phyloP scores from a whole-genome alignment of 1,140 invertebrate genomes.

The Linepithema humile region DNA sequence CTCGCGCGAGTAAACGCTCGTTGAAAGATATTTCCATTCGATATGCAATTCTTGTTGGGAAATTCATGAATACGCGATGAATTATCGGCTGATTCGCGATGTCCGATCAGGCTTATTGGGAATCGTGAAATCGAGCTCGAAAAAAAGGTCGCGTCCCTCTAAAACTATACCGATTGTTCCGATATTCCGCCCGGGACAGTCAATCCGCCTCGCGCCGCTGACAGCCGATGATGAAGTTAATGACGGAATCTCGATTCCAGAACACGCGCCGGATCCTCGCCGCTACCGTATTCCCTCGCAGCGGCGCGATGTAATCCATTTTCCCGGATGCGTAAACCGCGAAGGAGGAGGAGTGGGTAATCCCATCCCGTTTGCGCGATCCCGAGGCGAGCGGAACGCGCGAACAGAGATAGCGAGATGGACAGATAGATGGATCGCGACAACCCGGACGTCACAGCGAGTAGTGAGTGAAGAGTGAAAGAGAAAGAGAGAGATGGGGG shows the following conservation, averaged over 20 bases:
- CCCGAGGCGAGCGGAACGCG: constrained; percentile 75
- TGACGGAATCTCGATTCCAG: constrained; percentile 27
- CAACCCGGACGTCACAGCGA: constrained; percentile 37
- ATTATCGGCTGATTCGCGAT: neutral
- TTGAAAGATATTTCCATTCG: neutral
- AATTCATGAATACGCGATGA: neutral
- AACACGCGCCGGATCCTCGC: neutral
- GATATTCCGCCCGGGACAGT: neutral
- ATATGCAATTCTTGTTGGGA: neutral
- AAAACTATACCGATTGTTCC: neutral
- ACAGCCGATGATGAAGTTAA: constrained; percentile 29
- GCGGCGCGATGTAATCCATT: constrained; percentile 56
- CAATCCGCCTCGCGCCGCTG: neutral
- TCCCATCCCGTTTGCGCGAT: constrained; percentile 77
- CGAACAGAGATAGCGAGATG: constrained; percentile 68
- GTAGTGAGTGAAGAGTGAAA: neutral
- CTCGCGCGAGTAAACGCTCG: neutral
- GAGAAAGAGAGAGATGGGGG: neutral
- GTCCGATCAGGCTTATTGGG: neutral
- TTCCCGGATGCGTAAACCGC: constrained; percentile 52
- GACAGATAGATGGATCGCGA: constrained; percentile 71
- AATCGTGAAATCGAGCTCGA: neutral
- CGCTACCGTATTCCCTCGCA: constrained; percentile 12
- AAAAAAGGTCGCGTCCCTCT: neutral
- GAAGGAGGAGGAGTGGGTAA: constrained; percentile 67